A percentile compares a stretch with the other conserved stretches of the same genome.
Conservation (phyloP, 2,888 invertebrate genomes). For the Drosophila seclusa region DNA sequence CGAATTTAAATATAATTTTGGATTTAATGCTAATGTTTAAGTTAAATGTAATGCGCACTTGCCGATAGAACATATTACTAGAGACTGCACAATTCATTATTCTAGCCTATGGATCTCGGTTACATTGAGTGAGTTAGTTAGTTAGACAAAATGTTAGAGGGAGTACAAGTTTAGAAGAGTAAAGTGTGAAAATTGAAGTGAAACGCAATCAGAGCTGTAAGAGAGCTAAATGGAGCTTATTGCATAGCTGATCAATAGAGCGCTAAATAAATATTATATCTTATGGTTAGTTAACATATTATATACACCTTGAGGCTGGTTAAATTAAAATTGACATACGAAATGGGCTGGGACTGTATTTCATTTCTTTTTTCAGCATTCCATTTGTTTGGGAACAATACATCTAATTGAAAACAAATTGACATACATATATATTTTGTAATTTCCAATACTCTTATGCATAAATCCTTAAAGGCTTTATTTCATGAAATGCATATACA, state of each 20-base stretch:
- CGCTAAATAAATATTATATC: slow-evolving; percentile 16
- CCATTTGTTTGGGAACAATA: slow-evolving; percentile 9
- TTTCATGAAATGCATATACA: slow-evolving; percentile 39
- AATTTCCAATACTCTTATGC: slow-evolving; percentile 16
- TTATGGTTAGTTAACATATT: slow-evolving; percentile 44
- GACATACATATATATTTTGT: slow-evolving; percentile 58
- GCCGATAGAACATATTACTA: slow-evolving; percentile 41
- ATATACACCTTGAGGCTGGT: slow-evolving; percentile 43
- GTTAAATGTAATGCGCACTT: slow-evolving; percentile 42
- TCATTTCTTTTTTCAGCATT: neutral
- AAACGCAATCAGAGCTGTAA: slow-evolving; percentile 10
- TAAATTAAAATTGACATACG: slow-evolving; percentile 69
- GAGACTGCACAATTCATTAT: slow-evolving; percentile 72
- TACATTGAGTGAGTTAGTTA: slow-evolving; percentile 31
- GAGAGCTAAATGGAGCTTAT: neutral
- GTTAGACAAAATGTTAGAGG: slow-evolving; percentile 42
- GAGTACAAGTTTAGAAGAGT: slow-evolving; percentile 28
- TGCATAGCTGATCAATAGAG: slow-evolving; percentile 7
- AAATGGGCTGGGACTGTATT: slow-evolving; percentile 6
- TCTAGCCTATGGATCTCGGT: slow-evolving; percentile 72
- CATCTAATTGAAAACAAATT: slow-evolving; percentile 73
- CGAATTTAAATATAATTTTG: slow-evolving; percentile 40
- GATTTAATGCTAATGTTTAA: slow-evolving; percentile 31
- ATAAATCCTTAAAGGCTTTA: slow-evolving; percentile 38
- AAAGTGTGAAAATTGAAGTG: slow-evolving; percentile 24